A percentile compares a stretch with the other conserved stretches of the same genome.
Evolutionary conservation across 2,797 vertebrate species (phyloP).

Genomic region (Amphiprion clarkii): DNA sequence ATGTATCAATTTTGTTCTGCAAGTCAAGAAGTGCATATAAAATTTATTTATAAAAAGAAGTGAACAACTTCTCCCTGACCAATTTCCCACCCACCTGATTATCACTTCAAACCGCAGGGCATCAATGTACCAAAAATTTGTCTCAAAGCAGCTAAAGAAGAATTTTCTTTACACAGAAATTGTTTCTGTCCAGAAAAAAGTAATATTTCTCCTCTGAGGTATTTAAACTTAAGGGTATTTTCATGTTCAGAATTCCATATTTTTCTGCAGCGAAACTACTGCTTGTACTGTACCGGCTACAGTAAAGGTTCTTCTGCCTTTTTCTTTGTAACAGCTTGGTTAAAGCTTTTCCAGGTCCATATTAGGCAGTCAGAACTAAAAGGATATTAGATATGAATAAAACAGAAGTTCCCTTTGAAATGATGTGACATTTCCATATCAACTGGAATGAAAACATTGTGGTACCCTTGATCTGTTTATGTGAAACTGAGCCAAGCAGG

Average conservation of each 20-base stretch:
- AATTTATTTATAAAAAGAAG: not conserved
- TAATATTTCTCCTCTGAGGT: conserved; percentile 3
- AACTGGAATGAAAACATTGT: conserved; percentile 69
- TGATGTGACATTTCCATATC: conserved; percentile 75
- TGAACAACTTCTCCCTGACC: conserved; percentile 11
- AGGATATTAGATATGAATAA: conserved; percentile 66
- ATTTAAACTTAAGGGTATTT: conserved; percentile 1
- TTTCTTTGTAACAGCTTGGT: conserved; percentile 14
- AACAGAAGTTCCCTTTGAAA: conserved; percentile 72
- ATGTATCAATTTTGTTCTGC: conserved; percentile 22
- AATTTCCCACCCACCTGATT: conserved; percentile 31
- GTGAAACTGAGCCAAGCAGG: conserved; percentile 66
- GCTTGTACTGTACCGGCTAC: not conserved
- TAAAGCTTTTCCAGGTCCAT: conserved; percentile 21
- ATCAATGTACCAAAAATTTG: not conserved
- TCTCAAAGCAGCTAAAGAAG: conserved; percentile 4
- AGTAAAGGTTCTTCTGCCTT: conserved; percentile 2
- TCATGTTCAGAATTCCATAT: not conserved
- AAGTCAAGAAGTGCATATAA: conserved; percentile 32
- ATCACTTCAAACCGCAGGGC: not conserved
- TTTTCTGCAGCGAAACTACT: conserved; percentile 25
- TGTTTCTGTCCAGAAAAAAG: not conserved
- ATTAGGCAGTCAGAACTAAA: conserved; percentile 43
- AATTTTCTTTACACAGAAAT: conserved; percentile 1
- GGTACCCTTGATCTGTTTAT: conserved; percentile 66